Percentiles rank a stretch among this genome's conserved stretches.
phyloP scores from a whole-genome alignment of 2,113 vertebrate genomes.

The Phaethornis superciliosus region DNA sequence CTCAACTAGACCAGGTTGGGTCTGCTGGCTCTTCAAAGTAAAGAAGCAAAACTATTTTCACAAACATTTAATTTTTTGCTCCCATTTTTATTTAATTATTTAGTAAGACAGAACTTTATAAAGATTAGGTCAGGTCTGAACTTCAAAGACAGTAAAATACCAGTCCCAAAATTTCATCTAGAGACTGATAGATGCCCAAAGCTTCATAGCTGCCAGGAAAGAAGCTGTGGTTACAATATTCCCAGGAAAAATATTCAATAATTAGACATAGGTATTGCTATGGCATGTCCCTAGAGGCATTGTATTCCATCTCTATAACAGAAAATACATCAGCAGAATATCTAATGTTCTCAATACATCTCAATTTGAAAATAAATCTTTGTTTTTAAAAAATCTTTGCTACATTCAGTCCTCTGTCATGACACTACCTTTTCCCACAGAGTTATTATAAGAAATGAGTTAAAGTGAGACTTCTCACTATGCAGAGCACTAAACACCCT shows the following conservation, averaged over 20 bases:
- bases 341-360: background rate
- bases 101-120: background rate
- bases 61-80: background rate
- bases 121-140: background rate
- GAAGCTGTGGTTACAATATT: background rate
- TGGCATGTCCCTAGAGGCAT: background rate
- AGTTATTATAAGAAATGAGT: background rate
- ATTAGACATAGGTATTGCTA: background rate
- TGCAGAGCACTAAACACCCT: background rate
- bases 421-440: background rate
- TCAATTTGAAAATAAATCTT: background rate
- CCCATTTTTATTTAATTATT: fast-evolving
- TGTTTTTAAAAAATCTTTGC: background rate
- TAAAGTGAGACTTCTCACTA: background rate
- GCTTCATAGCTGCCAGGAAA: background rate
- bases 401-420: background rate
- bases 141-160: background rate
- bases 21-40: background rate
- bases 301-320: background rate
- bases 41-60: background rate
- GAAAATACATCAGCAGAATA: background rate
- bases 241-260: background rate
- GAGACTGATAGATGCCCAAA: background rate
- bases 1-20: too few species aligned
- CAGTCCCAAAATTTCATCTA: background rate